phyloP scores from a whole-genome alignment of 2,797 vertebrate species.

The Onychomys arenicola region DNA sequence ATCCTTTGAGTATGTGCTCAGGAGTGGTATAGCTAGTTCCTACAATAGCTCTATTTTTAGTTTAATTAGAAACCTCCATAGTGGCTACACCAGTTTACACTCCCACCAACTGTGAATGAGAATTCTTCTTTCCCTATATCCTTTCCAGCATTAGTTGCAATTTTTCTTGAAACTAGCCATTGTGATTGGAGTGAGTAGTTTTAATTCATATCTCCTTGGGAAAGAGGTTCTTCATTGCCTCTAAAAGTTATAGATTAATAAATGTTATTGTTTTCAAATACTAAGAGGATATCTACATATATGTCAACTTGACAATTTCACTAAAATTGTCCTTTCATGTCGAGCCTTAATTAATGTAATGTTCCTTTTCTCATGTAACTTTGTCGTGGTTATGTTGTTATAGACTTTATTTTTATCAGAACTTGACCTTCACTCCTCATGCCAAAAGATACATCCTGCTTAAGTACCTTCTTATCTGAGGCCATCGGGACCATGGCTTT shows the following conservation, averaged over 20 bases:
- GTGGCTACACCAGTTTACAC: background rate
- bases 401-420: background rate
- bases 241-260: background rate
- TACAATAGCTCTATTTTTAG: background rate
- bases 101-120: background rate
- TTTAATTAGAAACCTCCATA: background rate
- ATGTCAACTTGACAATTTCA: background rate
- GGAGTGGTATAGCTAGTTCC: background rate
- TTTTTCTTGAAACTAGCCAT: background rate
- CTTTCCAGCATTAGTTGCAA: background rate
- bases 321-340: background rate
- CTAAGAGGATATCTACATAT: background rate
- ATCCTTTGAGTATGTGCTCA: background rate
- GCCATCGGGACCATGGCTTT: background rate
- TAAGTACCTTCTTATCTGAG: constrained; percentile 37
- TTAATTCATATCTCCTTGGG: background rate
- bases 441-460: constrained; percentile 30
- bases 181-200: background rate
- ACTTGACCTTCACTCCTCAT: background rate
- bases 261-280: background rate
- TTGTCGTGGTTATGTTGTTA: background rate
- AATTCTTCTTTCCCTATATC: background rate
- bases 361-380: background rate
- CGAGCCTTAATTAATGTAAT: background rate
- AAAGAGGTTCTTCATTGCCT: background rate